Base-by-base conservation (phyloP, 2,797 vertebrate genomes). In the Enoplosus armatus region DNA sequence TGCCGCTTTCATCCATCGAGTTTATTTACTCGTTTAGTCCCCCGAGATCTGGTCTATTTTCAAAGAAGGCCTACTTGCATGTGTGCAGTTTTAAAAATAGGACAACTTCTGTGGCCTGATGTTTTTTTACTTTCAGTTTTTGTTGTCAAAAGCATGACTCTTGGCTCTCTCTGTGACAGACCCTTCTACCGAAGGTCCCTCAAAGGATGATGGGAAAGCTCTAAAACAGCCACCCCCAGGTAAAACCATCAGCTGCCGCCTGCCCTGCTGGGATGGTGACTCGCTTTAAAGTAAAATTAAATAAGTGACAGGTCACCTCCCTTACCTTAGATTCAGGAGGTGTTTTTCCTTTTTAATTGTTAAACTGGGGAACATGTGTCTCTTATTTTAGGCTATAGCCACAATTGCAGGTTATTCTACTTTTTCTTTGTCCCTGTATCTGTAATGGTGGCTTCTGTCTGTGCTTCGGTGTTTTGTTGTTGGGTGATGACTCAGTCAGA, bases 121-220 rank as follows among this genome's bases (percentile, higher is more conserved):
- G 41, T 45, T 20, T 53, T 33, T 10, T 67, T n/a, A n/a, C n/a
- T 64, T 51, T 45, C 4, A 8, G 6, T 59, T 26, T 53, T 22
- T 72, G 20, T 41, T 69, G 27, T 80, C 43, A 67, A 58, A 77
- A 55, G 69, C 18, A 12, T 88, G 74, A 85, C 68, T 89, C 79
- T 81, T 71, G 82, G 80, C 82, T 94, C 75, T 91, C 43, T 91
- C 67, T 80, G 78, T 92, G 82, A 93, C 92, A 95, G 93, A 92
- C 61, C 35, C 79, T 31, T 72, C 84, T 84, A 75, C 90, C 84
- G 85, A 69, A 77, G 82, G 41, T 76, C 75, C 85, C 76, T 81
- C 91, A 90, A 85, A 89, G 90, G 92, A 94, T 86, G 87, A 73
- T 90, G 90, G 89, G 77, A 91, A 89, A 86, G 73, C 85, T 78